Percentiles rank a stretch among this genome's conserved stretches.
Conservation (phyloP, 2,113 vertebrate genomes). For the Tautogolabrus adspersus region DNA sequence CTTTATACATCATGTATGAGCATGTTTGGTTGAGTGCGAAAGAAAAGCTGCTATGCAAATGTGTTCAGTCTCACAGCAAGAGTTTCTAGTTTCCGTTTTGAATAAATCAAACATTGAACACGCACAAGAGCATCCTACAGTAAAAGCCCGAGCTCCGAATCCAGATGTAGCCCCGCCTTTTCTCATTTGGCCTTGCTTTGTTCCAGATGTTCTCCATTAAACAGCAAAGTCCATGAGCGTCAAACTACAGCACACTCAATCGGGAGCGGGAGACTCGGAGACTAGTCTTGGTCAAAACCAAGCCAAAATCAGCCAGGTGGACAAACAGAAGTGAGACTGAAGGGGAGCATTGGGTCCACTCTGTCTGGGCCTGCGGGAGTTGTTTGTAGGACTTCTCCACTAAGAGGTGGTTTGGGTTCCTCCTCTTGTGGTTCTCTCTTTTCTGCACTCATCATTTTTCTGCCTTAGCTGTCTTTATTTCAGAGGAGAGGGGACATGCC, state of each 20-base stretch:
- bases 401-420: conserved; percentile 63
- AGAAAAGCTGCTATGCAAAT: conserved; percentile 23
- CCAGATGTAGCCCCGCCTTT: conserved; percentile 51
- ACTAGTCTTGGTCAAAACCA: conserved; percentile 26
- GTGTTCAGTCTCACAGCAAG: conserved; percentile 11
- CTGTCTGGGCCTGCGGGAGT: conserved; percentile 64
- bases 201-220: conserved; percentile 72
- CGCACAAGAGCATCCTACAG: conserved; percentile 48
- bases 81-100: conserved; percentile 31
- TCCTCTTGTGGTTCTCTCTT: conserved; percentile 59
- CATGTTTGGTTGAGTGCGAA: conserved; percentile 3
- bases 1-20: conserved; percentile 1
- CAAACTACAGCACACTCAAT: conserved; percentile 27
- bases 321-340: conserved; percentile 65
- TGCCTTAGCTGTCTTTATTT: conserved; percentile 42
- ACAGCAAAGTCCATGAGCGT: conserved; percentile 23
- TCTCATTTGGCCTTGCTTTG: conserved; percentile 42
- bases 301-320: conserved; percentile 75
- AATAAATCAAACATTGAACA: conserved; percentile 42
- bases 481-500: neutral
- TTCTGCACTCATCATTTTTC: conserved; percentile 44
- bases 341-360: conserved; percentile 48
- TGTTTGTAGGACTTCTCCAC: conserved; percentile 59
- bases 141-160: conserved; percentile 6
- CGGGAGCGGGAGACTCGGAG: conserved; percentile 31